These are phyloP conservation scores for Spheniscus humboldti DNA, from an alignment of 2,797 vertebrate genomes.

Conservation along the genomic window DNA sequence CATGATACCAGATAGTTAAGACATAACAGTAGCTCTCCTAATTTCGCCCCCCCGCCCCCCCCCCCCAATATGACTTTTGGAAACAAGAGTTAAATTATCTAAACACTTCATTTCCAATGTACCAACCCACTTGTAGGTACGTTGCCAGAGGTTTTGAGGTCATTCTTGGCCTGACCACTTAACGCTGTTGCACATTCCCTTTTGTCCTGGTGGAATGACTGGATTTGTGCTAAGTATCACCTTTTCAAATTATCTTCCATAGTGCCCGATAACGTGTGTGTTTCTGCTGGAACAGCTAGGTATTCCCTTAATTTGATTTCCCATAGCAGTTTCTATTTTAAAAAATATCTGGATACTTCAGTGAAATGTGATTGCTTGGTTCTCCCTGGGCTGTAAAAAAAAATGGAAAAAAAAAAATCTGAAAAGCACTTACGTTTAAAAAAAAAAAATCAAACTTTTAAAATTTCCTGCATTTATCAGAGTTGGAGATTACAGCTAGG, in stretches of 20 bases:
- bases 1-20: neutral
- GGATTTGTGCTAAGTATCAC: too few species aligned
- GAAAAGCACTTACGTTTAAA: neutral
- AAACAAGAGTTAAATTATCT: neutral
- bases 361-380: neutral
- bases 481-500: neutral
- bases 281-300: neutral
- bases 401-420: neutral
- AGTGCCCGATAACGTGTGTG: neutral
- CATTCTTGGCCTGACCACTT: neutral
- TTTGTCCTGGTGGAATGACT: neutral
- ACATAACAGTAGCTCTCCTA: too few species aligned
- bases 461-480: neutral
- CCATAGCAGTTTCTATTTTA: neutral
- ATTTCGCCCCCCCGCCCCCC: too few species aligned
- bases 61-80: neutral
- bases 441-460: neutral
- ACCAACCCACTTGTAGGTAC: neutral
- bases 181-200: neutral
- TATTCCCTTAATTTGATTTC: neutral
- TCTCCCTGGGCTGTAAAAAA: neutral
- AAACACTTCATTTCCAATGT: neutral
- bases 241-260: neutral
- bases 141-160: neutral
- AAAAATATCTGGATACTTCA: neutral